A percentile compares a stretch with the other conserved stretches of the same genome.
These are phyloP conservation scores for Origma solitaria DNA, from an alignment of 2,113 vertebrate genomes.

Conservation along the genomic window DNA sequence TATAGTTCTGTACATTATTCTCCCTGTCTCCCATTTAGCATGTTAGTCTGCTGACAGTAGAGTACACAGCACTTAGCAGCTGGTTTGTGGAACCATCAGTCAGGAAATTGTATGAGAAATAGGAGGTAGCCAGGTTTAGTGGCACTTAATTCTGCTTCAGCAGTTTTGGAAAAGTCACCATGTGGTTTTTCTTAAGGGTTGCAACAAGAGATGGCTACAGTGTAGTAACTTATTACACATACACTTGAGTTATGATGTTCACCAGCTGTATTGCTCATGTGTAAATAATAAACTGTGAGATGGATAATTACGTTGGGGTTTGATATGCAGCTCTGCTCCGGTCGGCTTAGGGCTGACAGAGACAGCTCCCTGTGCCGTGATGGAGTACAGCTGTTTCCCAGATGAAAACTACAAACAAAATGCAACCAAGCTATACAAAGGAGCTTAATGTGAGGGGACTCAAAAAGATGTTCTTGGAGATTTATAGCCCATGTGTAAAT, in stretches of 20 bases:
- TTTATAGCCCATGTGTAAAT: not conserved
- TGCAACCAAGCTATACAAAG: not conserved
- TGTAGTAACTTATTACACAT: slow-evolving; percentile 63
- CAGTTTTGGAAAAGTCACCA: slow-evolving; percentile 78
- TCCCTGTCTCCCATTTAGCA: slow-evolving; percentile 73
- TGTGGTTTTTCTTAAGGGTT: slow-evolving; percentile 71
- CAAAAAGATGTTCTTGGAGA: not conserved
- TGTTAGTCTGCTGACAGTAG: slow-evolving; percentile 78
- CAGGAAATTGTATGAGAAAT: slow-evolving; percentile 84
- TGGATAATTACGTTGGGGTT: slow-evolving; percentile 63
- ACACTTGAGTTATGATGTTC: slow-evolving; percentile 69
- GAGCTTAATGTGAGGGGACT: not conserved
- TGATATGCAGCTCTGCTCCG: slow-evolving; percentile 11
- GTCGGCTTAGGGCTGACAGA: not conserved
- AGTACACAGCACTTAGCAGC: slow-evolving; percentile 81
- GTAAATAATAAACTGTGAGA: slow-evolving; percentile 71
- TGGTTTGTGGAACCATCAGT: slow-evolving; percentile 81
- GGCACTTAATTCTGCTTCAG: slow-evolving; percentile 82
- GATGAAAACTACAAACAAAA: slow-evolving; percentile 22
- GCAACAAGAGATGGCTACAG: slow-evolving; percentile 63
- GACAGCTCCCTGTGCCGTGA: slow-evolving; percentile 39
- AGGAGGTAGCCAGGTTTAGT: slow-evolving; percentile 75
- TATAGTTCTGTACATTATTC: slow-evolving; percentile 64
- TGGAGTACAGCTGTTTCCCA: slow-evolving; percentile 29
- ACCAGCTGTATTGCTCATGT: slow-evolving; percentile 69